Evolutionary conservation across 2,113 vertebrate species (phyloP).

Genomic region (Nothocercus julius): DNA sequence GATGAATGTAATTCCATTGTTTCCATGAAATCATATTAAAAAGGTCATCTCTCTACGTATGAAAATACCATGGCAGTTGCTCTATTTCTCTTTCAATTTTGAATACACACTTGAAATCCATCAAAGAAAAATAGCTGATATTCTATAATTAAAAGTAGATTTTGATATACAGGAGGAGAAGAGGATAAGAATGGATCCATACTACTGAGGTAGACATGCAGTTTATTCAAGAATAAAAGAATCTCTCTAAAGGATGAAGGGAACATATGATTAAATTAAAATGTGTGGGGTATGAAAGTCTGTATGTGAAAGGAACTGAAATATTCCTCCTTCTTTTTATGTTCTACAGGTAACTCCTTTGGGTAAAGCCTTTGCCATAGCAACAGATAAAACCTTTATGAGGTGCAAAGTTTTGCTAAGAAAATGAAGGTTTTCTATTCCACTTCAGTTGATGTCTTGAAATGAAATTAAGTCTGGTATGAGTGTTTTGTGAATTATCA

Average conservation of each 20-base stretch:
- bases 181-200: not conserved
- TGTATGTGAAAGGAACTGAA: conserved; percentile 37
- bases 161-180: conserved; percentile 18
- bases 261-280: conserved; percentile 40
- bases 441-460: conserved; percentile 48
- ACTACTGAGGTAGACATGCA: not conserved
- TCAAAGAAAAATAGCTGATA: conserved; percentile 37
- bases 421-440: conserved; percentile 65
- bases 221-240: conserved; percentile 30
- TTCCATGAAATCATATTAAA: conserved; percentile 58
- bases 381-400: conserved; percentile 72
- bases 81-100: conserved; percentile 60
- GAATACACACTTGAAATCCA: conserved; percentile 44
- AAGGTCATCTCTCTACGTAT: conserved; percentile 51
- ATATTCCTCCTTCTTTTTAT: conserved; percentile 6
- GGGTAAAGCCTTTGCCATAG: conserved; percentile 36
- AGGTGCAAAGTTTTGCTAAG: conserved; percentile 68
- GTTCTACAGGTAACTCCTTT: conserved; percentile 15
- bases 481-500: conserved; percentile 43
- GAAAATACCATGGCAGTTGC: conserved; percentile 59
- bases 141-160: conserved; percentile 63
- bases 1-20: conserved; percentile 60
- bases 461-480: conserved; percentile 62
- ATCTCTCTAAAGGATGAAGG: conserved; percentile 29
- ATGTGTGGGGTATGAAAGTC: conserved; percentile 33